A percentile compares a stretch with the other conserved stretches of the same genome.
Conservation (phyloP, 30 jellyfish, hydroid and myxozoan species). For the Hydractinia echinata region DNA sequence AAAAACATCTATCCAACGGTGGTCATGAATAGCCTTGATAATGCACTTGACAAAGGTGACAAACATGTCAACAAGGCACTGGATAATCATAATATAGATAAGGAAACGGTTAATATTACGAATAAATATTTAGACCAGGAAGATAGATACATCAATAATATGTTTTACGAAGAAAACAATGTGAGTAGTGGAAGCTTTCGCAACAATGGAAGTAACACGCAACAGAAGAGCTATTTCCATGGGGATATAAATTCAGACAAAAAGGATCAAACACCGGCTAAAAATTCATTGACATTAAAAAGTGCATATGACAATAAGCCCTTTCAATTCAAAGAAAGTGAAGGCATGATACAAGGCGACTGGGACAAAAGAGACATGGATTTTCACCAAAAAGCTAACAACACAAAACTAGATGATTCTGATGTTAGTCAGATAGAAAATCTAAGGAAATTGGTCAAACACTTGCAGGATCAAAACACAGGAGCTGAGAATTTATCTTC, state of each 20-base stretch:
- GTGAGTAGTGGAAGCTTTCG: neutral
- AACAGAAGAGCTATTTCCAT: neutral
- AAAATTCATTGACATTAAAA: neutral
- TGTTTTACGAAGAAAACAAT: constrained; percentile 21
- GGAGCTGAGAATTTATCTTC: neutral
- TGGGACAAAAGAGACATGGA: constrained; percentile 31
- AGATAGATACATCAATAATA: constrained; percentile 16
- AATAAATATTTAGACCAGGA: constrained; percentile 17
- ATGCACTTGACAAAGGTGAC: neutral
- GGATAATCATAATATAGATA: neutral
- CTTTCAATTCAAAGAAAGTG: neutral
- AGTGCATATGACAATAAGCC: neutral
- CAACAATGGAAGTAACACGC: neutral
- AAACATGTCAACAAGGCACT: neutral
- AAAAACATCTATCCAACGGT: neutral
- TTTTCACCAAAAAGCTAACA: constrained; percentile 10
- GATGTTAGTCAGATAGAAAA: constrained; percentile 23
- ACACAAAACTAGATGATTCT: neutral
- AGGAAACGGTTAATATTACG: neutral
- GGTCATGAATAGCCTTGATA: neutral
- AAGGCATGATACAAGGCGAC: constrained; percentile 9
- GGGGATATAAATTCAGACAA: neutral
- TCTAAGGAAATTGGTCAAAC: constrained; percentile 21
- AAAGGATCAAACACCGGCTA: constrained; percentile 4
- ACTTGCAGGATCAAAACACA: constrained; percentile 20